Conservation (phyloP, 92 coral and sea anemone species). For the Epizoanthus illoricatus region DNA sequence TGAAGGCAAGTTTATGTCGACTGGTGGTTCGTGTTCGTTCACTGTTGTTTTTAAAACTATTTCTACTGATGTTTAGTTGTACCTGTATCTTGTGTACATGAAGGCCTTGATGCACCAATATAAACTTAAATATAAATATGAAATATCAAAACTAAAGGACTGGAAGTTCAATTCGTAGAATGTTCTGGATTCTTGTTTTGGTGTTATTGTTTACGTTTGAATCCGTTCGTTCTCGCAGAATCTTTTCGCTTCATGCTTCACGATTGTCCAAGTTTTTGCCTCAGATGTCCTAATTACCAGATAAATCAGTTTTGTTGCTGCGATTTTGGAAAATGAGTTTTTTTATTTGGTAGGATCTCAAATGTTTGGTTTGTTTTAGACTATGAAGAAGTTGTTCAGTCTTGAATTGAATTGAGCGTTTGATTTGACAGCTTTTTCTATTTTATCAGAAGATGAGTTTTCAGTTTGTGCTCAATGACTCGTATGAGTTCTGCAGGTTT, state of each 20-base stretch:
- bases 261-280: not conserved
- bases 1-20: conserved; percentile 7
- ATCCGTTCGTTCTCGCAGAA: conserved; percentile 22
- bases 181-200: conserved; percentile 7
- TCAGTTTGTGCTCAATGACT: conserved; percentile 12
- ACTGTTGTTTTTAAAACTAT: conserved; percentile 1
- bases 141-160: not conserved
- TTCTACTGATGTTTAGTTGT: not conserved
- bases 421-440: too few species aligned
- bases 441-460: not conserved
- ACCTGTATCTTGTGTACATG: not conserved
- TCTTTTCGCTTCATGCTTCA: conserved; percentile 39
- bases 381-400: too few species aligned
- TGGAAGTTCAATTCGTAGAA: not conserved
- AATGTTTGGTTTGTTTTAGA: too few species aligned
- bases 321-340: too few species aligned
- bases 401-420: too few species aligned
- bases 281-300: too few species aligned
- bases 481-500: conserved; percentile 27
- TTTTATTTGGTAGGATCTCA: too few species aligned
- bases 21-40: conserved; percentile 15
- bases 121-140: not conserved
- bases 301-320: too few species aligned
- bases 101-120: not conserved
- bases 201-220: conserved; percentile 34